Base-by-base conservation (phyloP, 2,113 vertebrate genomes). In the Lamprotornis superbus region DNA sequence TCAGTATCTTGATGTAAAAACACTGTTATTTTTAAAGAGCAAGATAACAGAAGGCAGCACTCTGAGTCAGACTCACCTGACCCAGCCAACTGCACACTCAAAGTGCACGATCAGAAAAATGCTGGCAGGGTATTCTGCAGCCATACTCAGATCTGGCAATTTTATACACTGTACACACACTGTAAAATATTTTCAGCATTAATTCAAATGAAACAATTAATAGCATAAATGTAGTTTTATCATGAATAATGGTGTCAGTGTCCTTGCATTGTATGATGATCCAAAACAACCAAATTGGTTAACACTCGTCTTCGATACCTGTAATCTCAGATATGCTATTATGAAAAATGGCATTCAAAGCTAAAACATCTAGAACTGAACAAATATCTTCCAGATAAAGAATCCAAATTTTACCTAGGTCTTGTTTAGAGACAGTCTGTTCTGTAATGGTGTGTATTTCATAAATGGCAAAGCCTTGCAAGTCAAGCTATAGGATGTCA, bases 1-100 rank as follows among this genome's bases (percentile, higher is more conserved):
- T 88, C 31, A 52, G 19, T 69, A 80, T 37, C 71, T 53, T 85
- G 31, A 71, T 4, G 17, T 11, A 71, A 87, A 91, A 74, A 33
- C 1, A 50, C 5, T 0, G 0, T 11, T 25, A 61, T 68, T 94
- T 70, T 53, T 13, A 68, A 65, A 79, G 35, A 83, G 24, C 27
- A 52, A 44, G 57, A 25, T n/a, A 94, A 88, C 89, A 96, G 87
- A 94, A 92, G 89, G 77, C 56, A 89, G 69, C 8, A 8, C 37
- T 65, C 55, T 93, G 94, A 91, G 73, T 81, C 94, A 94, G 80
- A 21, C 73, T 74, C 83, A 83, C 73, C 73, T 92, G 80, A 92
- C 9, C 68, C 64, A 92, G 91, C 80, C 93, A 94, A 94, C 37
- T 53, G 68, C 73, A 70, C 13, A 7, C 22, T 81, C 64, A 27